Evolutionary conservation across 2,113 vertebrate species (phyloP).

Genomic region (Centropus unirufus): DNA sequence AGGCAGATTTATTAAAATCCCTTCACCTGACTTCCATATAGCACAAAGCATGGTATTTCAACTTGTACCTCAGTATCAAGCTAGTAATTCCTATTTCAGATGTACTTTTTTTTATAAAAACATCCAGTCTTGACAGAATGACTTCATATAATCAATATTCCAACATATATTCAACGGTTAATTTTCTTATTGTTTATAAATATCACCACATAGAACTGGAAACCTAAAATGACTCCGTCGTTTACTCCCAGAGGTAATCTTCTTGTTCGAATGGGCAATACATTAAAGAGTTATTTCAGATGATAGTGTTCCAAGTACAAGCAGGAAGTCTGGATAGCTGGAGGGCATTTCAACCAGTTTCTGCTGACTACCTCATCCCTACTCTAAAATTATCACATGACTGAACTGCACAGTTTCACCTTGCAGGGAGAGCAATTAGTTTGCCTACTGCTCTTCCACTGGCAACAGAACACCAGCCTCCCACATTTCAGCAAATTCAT

Average conservation of each 20-base stretch:
- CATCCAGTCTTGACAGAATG: background rate
- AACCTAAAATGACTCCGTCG: background rate
- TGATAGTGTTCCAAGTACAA: background rate
- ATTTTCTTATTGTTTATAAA: background rate
- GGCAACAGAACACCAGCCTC: conserved; percentile 21
- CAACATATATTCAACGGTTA: background rate
- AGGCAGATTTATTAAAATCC: background rate
- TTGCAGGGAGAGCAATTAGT: conserved; percentile 51
- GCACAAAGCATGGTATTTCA: background rate
- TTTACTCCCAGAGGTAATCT: background rate
- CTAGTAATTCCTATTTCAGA: background rate
- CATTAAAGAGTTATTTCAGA: background rate
- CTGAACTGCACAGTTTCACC: conserved; percentile 49
- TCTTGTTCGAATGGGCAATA: background rate
- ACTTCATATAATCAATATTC: background rate
- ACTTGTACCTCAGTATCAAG: background rate
- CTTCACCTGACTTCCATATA: background rate
- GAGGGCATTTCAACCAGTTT: conserved; percentile 44
- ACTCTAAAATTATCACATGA: conserved; percentile 49
- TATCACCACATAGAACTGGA: background rate
- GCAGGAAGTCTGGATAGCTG: conserved; percentile 25
- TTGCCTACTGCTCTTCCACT: background rate
- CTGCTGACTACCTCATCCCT: conserved; percentile 45
- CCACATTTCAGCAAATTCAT: conserved; percentile 3
- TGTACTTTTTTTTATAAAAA: background rate